phyloP scores from a whole-genome alignment of 2,888 invertebrate species.

The Clepsis dumicolana region DNA sequence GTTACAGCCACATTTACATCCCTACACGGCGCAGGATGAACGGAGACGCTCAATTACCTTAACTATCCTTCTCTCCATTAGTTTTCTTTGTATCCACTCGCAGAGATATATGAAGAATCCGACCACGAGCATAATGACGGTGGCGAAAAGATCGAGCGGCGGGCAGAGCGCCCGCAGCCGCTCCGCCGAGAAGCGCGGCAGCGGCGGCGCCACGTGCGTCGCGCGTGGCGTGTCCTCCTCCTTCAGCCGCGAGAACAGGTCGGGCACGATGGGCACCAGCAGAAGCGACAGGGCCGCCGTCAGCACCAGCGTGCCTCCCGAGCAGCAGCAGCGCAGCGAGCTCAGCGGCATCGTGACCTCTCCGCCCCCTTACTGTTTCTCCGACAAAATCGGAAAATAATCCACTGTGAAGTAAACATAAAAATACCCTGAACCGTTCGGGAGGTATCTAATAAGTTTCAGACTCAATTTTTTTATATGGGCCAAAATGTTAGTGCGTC shows the following conservation, averaged over 20 bases:
- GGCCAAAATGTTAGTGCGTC: constrained; percentile 11
- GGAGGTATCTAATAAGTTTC: constrained; percentile 3
- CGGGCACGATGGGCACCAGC: constrained; percentile 66
- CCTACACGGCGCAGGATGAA: neutral
- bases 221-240: constrained; percentile 46
- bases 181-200: constrained; percentile 52
- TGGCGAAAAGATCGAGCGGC: constrained; percentile 65
- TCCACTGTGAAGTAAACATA: constrained; percentile 26
- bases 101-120: constrained; percentile 64
- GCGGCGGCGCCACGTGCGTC: constrained; percentile 44
- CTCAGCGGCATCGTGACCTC: constrained; percentile 62
- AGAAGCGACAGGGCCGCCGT: constrained; percentile 65
- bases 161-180: constrained; percentile 49
- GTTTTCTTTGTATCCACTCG: constrained; percentile 76
- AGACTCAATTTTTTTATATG: neutral
- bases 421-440: constrained; percentile 4
- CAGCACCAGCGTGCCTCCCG: constrained; percentile 63
- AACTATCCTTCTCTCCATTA: constrained; percentile 71
- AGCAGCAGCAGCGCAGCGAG: constrained; percentile 62
- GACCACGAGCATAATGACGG: constrained; percentile 57
- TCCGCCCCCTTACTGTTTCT: constrained; percentile 44
- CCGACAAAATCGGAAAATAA: constrained; percentile 41
- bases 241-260: constrained; percentile 53
- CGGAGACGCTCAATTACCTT: constrained; percentile 58
- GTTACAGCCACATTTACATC: constrained; percentile 31